A percentile compares a stretch with the other conserved stretches of the same genome.
These are phyloP conservation scores for Mycteria americana DNA, from an alignment of 2,797 vertebrate genomes.

Conservation along the genomic window DNA sequence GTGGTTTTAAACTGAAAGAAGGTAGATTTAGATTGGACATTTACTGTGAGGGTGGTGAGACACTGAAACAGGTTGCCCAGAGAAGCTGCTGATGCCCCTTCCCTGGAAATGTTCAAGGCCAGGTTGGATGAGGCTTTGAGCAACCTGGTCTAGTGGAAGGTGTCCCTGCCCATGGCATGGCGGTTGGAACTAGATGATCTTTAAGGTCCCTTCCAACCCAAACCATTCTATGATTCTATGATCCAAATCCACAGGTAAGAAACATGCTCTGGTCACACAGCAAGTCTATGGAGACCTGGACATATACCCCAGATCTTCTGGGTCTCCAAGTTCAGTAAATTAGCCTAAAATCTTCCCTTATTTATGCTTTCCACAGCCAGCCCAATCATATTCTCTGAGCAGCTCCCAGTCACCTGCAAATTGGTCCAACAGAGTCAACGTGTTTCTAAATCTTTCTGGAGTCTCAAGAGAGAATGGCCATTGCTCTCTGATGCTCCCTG, in stretches of 20 bases:
- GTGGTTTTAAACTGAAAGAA: neutral
- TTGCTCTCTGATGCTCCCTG: neutral
- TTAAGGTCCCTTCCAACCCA: neutral
- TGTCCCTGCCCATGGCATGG: neutral
- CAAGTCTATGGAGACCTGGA: neutral
- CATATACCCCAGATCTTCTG: neutral
- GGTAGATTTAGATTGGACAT: neutral
- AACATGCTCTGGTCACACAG: neutral
- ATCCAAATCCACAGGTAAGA: neutral
- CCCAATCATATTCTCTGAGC: neutral
- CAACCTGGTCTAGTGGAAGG: accelerated
- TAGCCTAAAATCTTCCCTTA: neutral
- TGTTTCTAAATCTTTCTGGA: neutral
- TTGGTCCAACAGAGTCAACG: neutral
- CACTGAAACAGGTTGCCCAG: neutral
- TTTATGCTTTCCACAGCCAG: neutral
- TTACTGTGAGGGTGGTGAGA: neutral
- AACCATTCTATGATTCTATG: neutral
- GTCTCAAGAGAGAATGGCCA: neutral
- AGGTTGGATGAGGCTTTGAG: neutral
- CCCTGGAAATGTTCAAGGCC: neutral
- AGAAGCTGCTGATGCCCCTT: neutral
- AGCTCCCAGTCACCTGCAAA: neutral
- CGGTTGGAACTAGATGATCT: neutral
- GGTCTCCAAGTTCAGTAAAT: neutral